Evolutionary conservation across 2,888 invertebrate species (phyloP).

Genomic region (Campaea margaritaria): DNA sequence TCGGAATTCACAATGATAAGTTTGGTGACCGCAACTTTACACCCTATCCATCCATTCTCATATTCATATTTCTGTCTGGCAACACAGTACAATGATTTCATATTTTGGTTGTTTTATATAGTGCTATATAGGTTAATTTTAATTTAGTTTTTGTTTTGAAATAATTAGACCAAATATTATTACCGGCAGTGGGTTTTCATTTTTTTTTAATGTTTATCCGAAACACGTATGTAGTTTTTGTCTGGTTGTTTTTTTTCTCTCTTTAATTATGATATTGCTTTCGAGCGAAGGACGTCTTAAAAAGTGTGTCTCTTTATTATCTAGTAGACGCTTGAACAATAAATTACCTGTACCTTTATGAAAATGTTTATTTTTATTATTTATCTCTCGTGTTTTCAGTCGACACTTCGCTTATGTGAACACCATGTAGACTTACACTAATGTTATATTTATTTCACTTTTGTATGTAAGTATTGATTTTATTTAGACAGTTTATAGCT

Average conservation of each 20-base stretch:
- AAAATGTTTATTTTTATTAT: slow-evolving; percentile 56
- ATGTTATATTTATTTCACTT: slow-evolving; percentile 4
- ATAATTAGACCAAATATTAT: slow-evolving; percentile 67
- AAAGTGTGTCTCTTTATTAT: slow-evolving; percentile 73
- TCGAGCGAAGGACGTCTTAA: slow-evolving; percentile 62
- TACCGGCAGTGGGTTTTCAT: slow-evolving; percentile 67
- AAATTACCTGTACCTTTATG: slow-evolving; percentile 80
- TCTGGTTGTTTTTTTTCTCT: slow-evolving; percentile 63
- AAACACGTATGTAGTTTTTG: slow-evolving; percentile 60
- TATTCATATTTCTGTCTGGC: slow-evolving; percentile 11
- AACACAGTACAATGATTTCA: slow-evolving; percentile 27
- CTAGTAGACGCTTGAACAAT: slow-evolving; percentile 83
- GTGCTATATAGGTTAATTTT: slow-evolving; percentile 39
- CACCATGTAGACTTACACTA: neutral
- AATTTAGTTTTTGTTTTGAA: slow-evolving; percentile 48
- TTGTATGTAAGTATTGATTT: slow-evolving; percentile 14
- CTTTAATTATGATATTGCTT: slow-evolving; percentile 62
- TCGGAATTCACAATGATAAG: neutral
- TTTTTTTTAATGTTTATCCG: slow-evolving; percentile 54
- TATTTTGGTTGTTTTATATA: slow-evolving; percentile 36
- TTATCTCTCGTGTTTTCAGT: slow-evolving; percentile 12
- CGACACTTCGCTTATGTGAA: slow-evolving; percentile 5
- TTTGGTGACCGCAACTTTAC: slow-evolving; percentile 4
- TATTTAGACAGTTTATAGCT: slow-evolving; percentile 7
- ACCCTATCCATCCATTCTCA: neutral